Evolutionary conservation across 2,888 invertebrate genomes (phyloP), one percentile per base, ranked within the genome.

Genomic region (Eubasilissa splendida): DNA sequence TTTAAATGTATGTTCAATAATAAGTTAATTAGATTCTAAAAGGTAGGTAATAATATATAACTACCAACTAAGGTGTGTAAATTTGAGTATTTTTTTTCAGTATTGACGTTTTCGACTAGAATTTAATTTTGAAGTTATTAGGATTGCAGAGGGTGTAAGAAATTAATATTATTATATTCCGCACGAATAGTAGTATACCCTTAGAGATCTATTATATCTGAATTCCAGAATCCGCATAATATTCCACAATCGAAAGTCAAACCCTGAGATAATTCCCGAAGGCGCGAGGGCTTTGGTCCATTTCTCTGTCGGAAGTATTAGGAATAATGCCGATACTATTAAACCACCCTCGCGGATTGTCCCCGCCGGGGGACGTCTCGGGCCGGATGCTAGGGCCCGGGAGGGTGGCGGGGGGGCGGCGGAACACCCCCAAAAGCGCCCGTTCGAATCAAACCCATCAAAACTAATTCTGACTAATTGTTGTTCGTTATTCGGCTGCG

Each of bases 391-490:
- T n/a, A 11, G 22, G 8, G 10, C 12, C 11, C 53, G 3, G n/a
- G 70, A 54, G n/a, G 54, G 31, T 9, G n/a, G 54, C 22, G 14
- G 11, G 12, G 54, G 71, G 54, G 22, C 10, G n/a, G 54, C 22
- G 52, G 54, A 71, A 31, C 22, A 70, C 68, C 75, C 68, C 52
- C 81, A 65, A 22, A 63, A 52, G 42, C 81, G 42, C 81, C 83
- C 65, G 79, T 60, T 76, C 58, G 80, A 83, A 83, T 83, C 83
- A 83, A 83, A 83, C 83, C 83, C 83, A 83, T 83, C 83, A 83
- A 83, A 83, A 83, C 83, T 83, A 83, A 83, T 83, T 83, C 83
- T 83, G 83, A 83, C 83, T 83, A 83, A 83, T 83, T 83, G 83
- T 83, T 83, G 83, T 83, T 83, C 83, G 82, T 82, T 82, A 83